These are phyloP conservation scores for Drosophila multiciliata DNA, from an alignment of 2,888 invertebrate species.

Conservation along the genomic window DNA sequence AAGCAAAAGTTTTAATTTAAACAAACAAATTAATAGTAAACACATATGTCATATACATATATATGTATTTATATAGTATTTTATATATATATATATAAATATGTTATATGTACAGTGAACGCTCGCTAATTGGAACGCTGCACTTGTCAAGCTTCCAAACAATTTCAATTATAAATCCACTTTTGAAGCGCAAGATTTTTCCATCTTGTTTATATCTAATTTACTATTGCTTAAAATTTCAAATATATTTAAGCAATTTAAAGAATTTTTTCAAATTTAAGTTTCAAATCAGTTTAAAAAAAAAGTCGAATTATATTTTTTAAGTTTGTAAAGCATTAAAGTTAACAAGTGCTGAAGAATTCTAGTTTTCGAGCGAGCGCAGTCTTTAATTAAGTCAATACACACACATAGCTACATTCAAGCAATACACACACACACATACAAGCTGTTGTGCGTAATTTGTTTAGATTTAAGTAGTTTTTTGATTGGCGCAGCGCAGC, in stretches of 20 bases:
- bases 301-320: background rate
- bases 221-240: background rate
- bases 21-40: constrained; percentile 9
- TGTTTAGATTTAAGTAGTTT: constrained; percentile 66
- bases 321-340: background rate
- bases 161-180: background rate
- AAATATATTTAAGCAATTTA: background rate
- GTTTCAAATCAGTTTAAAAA: background rate
- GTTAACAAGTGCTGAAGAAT: background rate
- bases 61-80: constrained; percentile 26
- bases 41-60: constrained; percentile 50
- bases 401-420: constrained; percentile 21
- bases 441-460: constrained; percentile 22
- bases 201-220: background rate
- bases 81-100: constrained; percentile 36
- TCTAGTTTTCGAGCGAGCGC: background rate
- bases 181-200: background rate
- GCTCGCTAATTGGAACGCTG: background rate
- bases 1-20: constrained; percentile 22
- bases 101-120: background rate
- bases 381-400: constrained; percentile 38
- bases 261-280: background rate
- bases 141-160: background rate
- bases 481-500: constrained; percentile 74
- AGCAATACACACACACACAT: constrained; percentile 27